Base-by-base conservation (phyloP, 1,140 invertebrate genomes). In the Pseudomyrmex dendroicus region DNA sequence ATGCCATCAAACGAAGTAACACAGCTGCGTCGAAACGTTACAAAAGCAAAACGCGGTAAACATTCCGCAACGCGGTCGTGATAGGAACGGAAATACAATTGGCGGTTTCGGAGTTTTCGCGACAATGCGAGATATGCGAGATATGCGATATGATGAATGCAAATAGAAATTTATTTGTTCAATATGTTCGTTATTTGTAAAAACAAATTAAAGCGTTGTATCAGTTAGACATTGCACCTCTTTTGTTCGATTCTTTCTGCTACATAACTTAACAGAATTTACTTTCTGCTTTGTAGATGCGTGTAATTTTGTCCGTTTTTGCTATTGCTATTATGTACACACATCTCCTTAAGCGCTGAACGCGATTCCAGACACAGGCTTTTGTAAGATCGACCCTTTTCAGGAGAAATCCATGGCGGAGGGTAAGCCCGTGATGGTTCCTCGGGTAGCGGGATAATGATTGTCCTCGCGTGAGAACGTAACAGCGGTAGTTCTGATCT, bases 401-500 rank as follows among this genome's bases (percentile, higher is more conserved):
- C 20, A 48, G 15, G 57, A 84, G 74, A 62, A 66, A 66, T 57
- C 50, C 12, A 46, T 77, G 59, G 46, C 64, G 44, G 63, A 73
- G 78, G 59, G 13, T 68, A 74, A 87, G 70, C 70, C 35, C 85
- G 85, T 74, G 85, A 82, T 52, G 56, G 70, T 72, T 84, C 74
- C 48, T 84, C 66, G 54, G 66, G 70, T 72, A 80, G 76, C 66
- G n/a, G 76, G 64, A 78, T 78, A 80, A 80, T 72, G 85, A 91
- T 91, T 89, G 91, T 91, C 89, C 90, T 89, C 85, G 90, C 91
- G 89, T 92, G 91, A 92, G 91, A 92, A 92, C 87, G 86, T 73
- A 73, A 73, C 84, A 85, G 89, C 83, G 76, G 73, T 70, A 74
- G 80, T 77, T 62, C 76, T 82, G 82, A 84, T 88, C 85, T 62